These are phyloP conservation scores for Tribolium castaneum DNA, from an alignment of 1,140 invertebrate species.

Conservation along the genomic window DNA sequence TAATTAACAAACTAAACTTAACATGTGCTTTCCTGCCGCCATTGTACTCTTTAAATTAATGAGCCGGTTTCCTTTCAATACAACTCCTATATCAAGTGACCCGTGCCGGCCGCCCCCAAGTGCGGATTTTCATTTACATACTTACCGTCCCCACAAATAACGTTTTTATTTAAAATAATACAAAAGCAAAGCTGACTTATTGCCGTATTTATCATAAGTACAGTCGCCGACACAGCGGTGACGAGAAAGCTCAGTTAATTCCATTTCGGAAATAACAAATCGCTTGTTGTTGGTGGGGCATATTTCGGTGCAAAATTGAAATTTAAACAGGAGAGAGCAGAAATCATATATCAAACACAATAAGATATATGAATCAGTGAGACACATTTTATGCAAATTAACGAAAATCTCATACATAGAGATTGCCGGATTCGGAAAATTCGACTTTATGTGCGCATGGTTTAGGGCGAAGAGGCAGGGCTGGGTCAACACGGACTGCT, in stretches of 20 bases:
- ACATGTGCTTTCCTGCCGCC: slow-evolving; percentile 65
- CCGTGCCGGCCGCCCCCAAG: slow-evolving; percentile 51
- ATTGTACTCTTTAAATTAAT: slow-evolving; percentile 65
- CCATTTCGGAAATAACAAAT: slow-evolving; percentile 40
- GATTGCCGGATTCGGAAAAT: slow-evolving; percentile 58
- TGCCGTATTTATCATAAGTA: background rate
- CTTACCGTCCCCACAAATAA: slow-evolving; percentile 28
- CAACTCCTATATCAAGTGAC: slow-evolving; percentile 62
- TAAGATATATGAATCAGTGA: slow-evolving; percentile 65
- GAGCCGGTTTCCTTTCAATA: slow-evolving; percentile 63
- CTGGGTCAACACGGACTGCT: slow-evolving; percentile 58
- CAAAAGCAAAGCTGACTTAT: slow-evolving; percentile 10
- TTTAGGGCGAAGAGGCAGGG: slow-evolving; percentile 48
- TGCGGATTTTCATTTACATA: slow-evolving; percentile 54
- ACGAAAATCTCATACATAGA: slow-evolving; percentile 65
- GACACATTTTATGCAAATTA: slow-evolving; percentile 65
- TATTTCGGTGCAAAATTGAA: slow-evolving; percentile 53
- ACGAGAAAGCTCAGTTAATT: background rate
- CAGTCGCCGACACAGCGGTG: background rate
- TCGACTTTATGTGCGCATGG: slow-evolving; percentile 44
- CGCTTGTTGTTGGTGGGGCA: slow-evolving; percentile 44
- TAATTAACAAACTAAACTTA: slow-evolving; percentile 66
- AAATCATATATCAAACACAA: slow-evolving; percentile 62
- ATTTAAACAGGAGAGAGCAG: slow-evolving; percentile 57
- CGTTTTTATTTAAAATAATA: slow-evolving; percentile 2